A percentile compares a stretch with the other conserved stretches of the same genome.
Conservation (phyloP, 1,140 invertebrate species). For the Melanaphis sacchari region DNA sequence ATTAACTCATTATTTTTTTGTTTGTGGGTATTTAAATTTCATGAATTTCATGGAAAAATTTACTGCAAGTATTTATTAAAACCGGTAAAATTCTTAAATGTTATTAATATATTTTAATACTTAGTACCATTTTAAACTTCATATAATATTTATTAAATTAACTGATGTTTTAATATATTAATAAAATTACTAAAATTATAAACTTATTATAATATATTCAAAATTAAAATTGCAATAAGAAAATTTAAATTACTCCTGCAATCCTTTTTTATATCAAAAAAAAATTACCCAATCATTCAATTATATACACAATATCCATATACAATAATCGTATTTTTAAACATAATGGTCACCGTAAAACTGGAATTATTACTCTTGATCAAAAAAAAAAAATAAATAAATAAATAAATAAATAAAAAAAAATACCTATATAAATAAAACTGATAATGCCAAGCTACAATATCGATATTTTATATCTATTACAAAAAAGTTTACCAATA, state of each 20-base stretch:
- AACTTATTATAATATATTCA: not conserved
- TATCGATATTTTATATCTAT: not conserved
- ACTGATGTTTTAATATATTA: not conserved
- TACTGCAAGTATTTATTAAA: not conserved
- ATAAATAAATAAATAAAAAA: no score
- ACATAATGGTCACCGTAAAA: not conserved
- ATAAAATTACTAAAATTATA: no score
- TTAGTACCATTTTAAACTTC: not conserved
- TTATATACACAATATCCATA: not conserved
- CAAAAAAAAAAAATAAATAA: not conserved
- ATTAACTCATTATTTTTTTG: not conserved
- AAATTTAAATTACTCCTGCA: not conserved
- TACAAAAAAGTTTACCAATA: not conserved
- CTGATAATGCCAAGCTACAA: no score
- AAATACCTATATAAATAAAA: no score
- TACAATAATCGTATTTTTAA: not conserved
- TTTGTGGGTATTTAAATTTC: not conserved
- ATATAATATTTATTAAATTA: not conserved
- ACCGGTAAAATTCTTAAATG: not conserved
- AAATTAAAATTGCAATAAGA: not conserved
- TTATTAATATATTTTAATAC: not conserved
- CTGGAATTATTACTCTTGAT: not conserved
- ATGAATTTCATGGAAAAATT: not conserved
- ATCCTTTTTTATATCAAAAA: not conserved
- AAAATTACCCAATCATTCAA: not conserved